Percentiles rank a stretch among this genome's conserved stretches.
Conservation (phyloP, 2,113 vertebrate genomes). For the Arvicanthis niloticus region DNA sequence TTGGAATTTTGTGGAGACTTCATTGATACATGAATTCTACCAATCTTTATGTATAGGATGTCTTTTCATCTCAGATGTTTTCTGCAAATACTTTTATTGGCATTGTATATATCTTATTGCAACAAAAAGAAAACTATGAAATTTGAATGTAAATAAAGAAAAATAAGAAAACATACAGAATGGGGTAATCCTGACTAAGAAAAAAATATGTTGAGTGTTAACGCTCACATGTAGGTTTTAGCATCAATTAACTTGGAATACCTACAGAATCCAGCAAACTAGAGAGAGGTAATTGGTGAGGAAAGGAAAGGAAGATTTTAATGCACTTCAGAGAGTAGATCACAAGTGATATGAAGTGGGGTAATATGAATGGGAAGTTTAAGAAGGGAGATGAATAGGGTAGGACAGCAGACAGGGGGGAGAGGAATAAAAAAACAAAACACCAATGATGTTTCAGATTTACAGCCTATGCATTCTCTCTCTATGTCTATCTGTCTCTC, state of each 20-base stretch:
- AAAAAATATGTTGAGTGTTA: neutral
- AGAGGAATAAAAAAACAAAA: neutral
- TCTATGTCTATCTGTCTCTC: too few relatives aligned
- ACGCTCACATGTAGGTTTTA: neutral
- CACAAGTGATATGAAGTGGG: neutral
- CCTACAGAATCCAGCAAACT: neutral
- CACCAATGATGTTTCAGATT: neutral
- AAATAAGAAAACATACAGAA: neutral
- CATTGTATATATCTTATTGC: neutral
- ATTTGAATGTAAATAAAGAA: neutral
- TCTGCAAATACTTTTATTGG: neutral
- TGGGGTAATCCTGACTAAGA: neutral
- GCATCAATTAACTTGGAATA: neutral
- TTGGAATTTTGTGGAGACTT: neutral
- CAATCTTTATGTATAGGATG: neutral
- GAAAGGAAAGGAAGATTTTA: neutral
- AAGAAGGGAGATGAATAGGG: neutral
- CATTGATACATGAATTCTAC: neutral
- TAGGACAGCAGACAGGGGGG: neutral
- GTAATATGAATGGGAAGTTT: neutral
- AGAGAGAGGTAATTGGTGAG: neutral
- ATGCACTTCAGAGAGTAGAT: neutral
- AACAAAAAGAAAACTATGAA: neutral
- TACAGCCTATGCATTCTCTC: too few relatives aligned
- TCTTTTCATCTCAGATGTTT: neutral